These are phyloP conservation scores for Trichomalopsis sarcophagae DNA, from an alignment of 1,140 invertebrate species.

Conservation along the genomic window DNA sequence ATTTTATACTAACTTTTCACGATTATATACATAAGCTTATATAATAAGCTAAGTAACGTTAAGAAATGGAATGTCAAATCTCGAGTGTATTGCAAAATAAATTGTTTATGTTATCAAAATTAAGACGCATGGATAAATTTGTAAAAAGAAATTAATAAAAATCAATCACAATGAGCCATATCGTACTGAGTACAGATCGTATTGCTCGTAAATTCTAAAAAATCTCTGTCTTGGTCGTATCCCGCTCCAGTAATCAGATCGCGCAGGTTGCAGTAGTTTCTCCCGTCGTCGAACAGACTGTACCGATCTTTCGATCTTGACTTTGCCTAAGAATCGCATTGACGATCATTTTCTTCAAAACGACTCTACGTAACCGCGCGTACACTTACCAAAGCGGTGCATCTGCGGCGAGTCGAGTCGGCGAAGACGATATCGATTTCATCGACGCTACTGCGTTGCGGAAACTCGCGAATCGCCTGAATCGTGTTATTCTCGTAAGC, in stretches of 20 bases:
- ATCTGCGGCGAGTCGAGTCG: conserved; percentile 25
- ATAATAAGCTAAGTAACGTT: background rate
- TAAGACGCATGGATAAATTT: background rate
- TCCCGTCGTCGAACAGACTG: conserved; percentile 56
- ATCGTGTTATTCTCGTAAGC: conserved; percentile 30
- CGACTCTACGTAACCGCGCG: background rate
- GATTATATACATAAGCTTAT: background rate
- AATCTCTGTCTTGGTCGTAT: conserved; percentile 52
- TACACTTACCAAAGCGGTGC: conserved; percentile 52
- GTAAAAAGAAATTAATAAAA: conserved; percentile 26
- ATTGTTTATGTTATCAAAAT: background rate
- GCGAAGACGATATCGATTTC: conserved; percentile 29
- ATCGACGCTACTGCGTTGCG: conserved; percentile 9
- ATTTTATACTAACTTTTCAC: background rate
- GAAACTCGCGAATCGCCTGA: background rate
- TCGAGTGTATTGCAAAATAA: background rate
- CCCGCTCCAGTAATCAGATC: conserved; percentile 54
- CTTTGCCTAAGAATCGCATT: conserved; percentile 49
- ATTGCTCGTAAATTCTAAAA: conserved; percentile 55
- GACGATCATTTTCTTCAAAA: background rate
- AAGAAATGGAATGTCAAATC: background rate
- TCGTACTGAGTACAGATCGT: conserved; percentile 59
- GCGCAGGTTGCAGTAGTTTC: conserved; percentile 62
- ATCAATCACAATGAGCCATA: conserved; percentile 56
- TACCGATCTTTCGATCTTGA: conserved; percentile 57